These are phyloP conservation scores for Sporophila hypoxantha DNA, from an alignment of 2,113 vertebrate species.

Conservation along the genomic window DNA sequence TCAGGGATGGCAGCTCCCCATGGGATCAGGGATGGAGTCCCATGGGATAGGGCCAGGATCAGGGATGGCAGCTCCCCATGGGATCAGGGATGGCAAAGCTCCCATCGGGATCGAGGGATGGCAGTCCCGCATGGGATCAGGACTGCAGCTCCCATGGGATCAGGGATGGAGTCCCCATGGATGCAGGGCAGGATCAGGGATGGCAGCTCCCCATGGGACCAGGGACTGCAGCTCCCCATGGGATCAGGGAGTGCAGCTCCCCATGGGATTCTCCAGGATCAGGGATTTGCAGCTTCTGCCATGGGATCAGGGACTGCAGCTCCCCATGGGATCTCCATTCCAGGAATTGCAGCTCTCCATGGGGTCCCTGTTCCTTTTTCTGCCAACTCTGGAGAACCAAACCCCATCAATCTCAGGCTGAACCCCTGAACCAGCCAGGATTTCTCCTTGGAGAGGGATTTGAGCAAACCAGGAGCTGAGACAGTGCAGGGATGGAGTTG, in stretches of 20 bases:
- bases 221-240: too few species aligned
- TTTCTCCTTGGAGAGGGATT: background rate
- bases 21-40: background rate
- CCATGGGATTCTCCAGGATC: too few species aligned
- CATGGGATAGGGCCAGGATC: too few species aligned
- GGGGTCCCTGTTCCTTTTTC: background rate
- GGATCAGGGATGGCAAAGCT: background rate
- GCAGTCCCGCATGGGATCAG: fast-evolving
- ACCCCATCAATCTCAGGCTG: background rate
- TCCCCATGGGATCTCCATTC: background rate
- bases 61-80: too few species aligned
- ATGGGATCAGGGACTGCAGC: background rate
- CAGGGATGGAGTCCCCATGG: background rate
- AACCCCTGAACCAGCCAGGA: background rate
- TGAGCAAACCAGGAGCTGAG: background rate
- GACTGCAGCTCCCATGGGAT: background rate
- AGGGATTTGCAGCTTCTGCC: too few species aligned
- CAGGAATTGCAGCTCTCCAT: background rate
- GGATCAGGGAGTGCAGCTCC: background rate
- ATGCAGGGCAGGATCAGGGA: background rate
- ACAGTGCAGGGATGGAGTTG: fast-evolving
- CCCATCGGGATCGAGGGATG: background rate
- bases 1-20: background rate
- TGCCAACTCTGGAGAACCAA: background rate
- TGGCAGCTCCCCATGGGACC: background rate